Percentiles rank a stretch among this genome's conserved stretches.
Conservation (phyloP, 1,140 invertebrate genomes). For the Pseudobourletiella spinata region DNA sequence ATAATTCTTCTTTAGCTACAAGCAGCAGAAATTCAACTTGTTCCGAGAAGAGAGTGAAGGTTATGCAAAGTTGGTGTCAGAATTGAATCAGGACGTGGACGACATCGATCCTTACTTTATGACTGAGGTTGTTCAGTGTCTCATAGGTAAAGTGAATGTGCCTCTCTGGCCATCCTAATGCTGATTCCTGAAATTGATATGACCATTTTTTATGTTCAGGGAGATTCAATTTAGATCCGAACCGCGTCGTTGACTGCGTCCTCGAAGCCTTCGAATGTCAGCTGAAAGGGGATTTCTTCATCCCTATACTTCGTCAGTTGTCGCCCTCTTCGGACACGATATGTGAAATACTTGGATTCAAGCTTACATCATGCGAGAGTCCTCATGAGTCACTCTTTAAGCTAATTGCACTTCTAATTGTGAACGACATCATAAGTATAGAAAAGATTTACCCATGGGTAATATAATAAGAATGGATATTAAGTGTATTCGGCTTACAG, state of each 20-base stretch:
- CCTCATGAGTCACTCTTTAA: constrained; percentile 71
- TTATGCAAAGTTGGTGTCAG: constrained; percentile 94
- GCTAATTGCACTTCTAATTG: constrained; percentile 79
- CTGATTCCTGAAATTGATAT: neutral
- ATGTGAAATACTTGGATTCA: constrained; percentile 90
- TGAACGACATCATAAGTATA: constrained; percentile 73
- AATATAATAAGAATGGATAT: constrained; percentile 37
- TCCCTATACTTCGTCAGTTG: constrained; percentile 72
- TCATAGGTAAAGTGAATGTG: constrained; percentile 62
- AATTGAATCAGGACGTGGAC: constrained; percentile 79
- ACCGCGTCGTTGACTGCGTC: constrained; percentile 91
- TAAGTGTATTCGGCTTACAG: constrained; percentile 3
- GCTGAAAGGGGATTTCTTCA: constrained; percentile 59
- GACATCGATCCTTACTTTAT: constrained; percentile 42
- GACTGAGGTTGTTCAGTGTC: constrained; percentile 69
- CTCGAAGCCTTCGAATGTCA: constrained; percentile 93
- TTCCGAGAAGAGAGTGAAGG: constrained; percentile 98
- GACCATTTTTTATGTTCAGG: constrained; percentile 60
- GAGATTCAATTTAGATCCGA: constrained; percentile 98
- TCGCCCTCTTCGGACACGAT: constrained; percentile 75
- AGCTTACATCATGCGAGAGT: constrained; percentile 52
- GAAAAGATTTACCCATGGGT: constrained; percentile 88
- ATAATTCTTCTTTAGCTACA: constrained; percentile 90
- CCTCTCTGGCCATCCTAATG: neutral
- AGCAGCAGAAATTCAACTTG: constrained; percentile 98